Evolutionary conservation across 35 echinoderm and acorn worm genomes (phyloP).

Genomic region (Chiridota heheva): DNA sequence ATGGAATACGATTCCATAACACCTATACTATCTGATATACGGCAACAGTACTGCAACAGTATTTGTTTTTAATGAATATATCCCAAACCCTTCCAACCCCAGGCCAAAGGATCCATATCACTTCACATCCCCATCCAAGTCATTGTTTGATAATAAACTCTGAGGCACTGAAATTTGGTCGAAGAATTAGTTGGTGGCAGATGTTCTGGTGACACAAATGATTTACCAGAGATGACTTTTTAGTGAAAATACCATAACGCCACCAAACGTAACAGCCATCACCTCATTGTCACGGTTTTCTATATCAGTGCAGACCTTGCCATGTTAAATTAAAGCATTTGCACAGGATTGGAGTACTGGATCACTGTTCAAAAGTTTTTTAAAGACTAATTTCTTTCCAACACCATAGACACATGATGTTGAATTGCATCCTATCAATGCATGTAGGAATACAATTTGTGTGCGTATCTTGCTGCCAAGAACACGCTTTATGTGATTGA

Average conservation of each 20-base stretch:
- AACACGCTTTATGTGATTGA: no score
- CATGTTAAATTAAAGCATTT: slow-evolving; percentile 10
- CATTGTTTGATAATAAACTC: slow-evolving; percentile 35
- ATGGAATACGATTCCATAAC: no score
- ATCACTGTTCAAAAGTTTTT: slow-evolving; percentile 40
- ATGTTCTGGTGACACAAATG: slow-evolving; percentile 45
- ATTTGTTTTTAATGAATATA: no score
- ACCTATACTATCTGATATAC: no score
- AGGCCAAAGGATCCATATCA: slow-evolving; percentile 18
- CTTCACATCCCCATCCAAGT: background rate
- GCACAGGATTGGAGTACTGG: background rate
- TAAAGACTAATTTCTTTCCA: slow-evolving; percentile 55
- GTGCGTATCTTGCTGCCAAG: no score
- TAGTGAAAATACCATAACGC: slow-evolving; percentile 12
- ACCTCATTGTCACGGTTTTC: slow-evolving; percentile 31
- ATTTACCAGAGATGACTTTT: slow-evolving; percentile 26
- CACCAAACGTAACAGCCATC: slow-evolving; percentile 39
- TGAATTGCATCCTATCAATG: slow-evolving; percentile 61
- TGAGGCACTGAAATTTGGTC: background rate
- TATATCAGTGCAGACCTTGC: background rate
- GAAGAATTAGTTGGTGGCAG: slow-evolving; percentile 31
- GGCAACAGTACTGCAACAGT: no score
- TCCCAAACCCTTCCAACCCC: slow-evolving; percentile 51
- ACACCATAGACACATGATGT: slow-evolving; percentile 53
- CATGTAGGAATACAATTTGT: slow-evolving; percentile 53